Conservation (phyloP, 2,113 vertebrate genomes). For the Pterophyllum scalare region DNA sequence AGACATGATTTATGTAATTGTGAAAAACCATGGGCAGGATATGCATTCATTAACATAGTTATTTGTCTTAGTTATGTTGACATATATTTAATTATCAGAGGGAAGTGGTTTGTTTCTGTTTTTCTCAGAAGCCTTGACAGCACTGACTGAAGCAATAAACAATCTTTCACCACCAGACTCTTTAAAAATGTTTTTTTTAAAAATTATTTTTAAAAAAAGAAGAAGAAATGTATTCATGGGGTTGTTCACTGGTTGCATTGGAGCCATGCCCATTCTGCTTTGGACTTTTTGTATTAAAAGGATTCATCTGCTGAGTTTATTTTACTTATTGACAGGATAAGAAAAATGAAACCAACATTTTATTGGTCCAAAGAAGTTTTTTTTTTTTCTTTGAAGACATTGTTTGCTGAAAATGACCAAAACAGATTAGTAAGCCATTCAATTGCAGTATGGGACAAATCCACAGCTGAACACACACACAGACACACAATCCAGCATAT, state of each 20-base stretch:
- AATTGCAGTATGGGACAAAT: not conserved
- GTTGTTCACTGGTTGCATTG: not conserved
- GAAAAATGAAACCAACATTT: not conserved
- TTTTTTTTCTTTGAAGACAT: not conserved
- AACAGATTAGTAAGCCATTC: not conserved
- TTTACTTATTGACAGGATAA: not conserved
- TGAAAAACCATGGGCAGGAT: not conserved
- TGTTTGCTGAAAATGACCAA: not conserved
- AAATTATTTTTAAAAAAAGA: too few relatives aligned
- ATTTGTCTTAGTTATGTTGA: slow-evolving; percentile 25
- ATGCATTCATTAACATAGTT: not conserved
- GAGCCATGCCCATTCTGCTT: not conserved
- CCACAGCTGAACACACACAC: not conserved
- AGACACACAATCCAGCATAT: too few relatives aligned
- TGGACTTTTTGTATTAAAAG: not conserved
- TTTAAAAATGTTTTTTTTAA: not conserved
- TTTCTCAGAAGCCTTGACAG: not conserved
- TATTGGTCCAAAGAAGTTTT: not conserved
- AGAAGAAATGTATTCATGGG: not conserved
- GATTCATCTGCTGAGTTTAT: not conserved
- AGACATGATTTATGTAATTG: not conserved
- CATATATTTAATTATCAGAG: slow-evolving; percentile 2
- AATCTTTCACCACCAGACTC: not conserved
- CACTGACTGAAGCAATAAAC: not conserved
- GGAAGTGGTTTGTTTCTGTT: not conserved